These are phyloP conservation scores for Sarotherodon lohbergeri DNA, from an alignment of 2,113 vertebrate species.

Conservation along the genomic window DNA sequence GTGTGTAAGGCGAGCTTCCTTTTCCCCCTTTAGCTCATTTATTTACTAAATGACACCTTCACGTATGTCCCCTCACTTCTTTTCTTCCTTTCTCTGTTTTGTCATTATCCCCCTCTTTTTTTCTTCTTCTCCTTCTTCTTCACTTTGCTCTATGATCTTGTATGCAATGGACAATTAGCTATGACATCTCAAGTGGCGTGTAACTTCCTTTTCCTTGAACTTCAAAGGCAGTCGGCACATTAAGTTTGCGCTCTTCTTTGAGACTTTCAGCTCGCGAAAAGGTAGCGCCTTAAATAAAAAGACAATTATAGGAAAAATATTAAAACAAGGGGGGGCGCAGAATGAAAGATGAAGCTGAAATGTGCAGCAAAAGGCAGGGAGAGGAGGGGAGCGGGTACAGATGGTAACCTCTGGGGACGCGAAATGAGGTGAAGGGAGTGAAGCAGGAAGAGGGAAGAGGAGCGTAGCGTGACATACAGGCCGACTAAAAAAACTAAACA, in stretches of 20 bases:
- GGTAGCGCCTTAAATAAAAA: neutral
- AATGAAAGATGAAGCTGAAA: neutral
- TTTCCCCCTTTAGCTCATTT: conserved; percentile 37
- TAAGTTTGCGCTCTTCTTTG: conserved; percentile 13
- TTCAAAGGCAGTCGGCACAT: conserved; percentile 35
- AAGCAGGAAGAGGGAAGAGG: conserved; percentile 21
- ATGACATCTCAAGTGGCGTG: conserved; percentile 39
- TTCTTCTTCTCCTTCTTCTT: neutral
- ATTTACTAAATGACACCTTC: conserved; percentile 47
- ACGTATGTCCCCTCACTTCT: conserved; percentile 19
- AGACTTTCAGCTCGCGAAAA: neutral
- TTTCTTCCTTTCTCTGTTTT: conserved; percentile 10
- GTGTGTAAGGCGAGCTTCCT: neutral
- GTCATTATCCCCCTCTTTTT: neutral
- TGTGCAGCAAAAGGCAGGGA: neutral
- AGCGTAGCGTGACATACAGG: conserved; percentile 42
- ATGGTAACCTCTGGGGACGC: conserved; percentile 50
- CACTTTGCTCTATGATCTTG: conserved; percentile 37
- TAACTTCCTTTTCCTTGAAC: conserved; percentile 43
- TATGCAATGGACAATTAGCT: conserved; percentile 56
- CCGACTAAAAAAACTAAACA: conserved; percentile 15
- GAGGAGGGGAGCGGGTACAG: neutral
- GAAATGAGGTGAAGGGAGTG: conserved; percentile 41
- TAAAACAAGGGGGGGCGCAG: neutral
- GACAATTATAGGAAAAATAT: neutral